These are phyloP conservation scores for Mellilla xanthometata DNA, from an alignment of 2,888 invertebrate genomes.

Conservation along the genomic window DNA sequence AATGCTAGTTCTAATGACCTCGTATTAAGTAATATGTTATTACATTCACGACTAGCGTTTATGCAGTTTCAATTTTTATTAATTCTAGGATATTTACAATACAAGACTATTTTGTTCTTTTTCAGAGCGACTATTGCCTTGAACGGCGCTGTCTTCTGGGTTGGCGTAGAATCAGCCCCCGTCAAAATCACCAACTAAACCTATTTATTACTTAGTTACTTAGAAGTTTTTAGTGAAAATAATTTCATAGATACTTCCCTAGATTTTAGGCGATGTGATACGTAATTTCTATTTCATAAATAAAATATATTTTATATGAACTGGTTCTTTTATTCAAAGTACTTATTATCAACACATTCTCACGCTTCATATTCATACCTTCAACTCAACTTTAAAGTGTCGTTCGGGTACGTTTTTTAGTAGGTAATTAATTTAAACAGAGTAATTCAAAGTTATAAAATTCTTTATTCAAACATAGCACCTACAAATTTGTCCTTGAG, in stretches of 20 bases:
- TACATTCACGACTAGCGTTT: too few species aligned
- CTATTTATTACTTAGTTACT: neutral
- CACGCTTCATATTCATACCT: neutral
- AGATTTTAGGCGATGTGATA: slow-evolving; percentile 8
- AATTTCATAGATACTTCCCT: slow-evolving; percentile 4
- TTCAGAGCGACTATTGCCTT: slow-evolving; percentile 86
- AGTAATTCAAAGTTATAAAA: slow-evolving; percentile 46
- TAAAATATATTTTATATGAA: slow-evolving; percentile 17
- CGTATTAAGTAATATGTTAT: too few species aligned
- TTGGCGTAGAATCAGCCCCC: slow-evolving; percentile 84
- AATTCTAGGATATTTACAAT: too few species aligned
- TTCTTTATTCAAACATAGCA: slow-evolving; percentile 71
- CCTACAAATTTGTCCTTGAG: slow-evolving; percentile 71
- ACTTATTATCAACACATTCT: neutral
- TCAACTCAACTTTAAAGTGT: neutral
- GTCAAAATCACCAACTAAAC: slow-evolving; percentile 74
- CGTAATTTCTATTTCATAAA: neutral
- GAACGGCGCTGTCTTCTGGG: slow-evolving; percentile 89
- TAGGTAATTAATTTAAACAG: slow-evolving; percentile 7
- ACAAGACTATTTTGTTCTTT: slow-evolving; percentile 37
- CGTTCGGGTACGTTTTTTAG: neutral
- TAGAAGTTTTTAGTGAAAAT: neutral
- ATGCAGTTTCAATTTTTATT: too few species aligned
- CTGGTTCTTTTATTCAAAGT: slow-evolving; percentile 1
- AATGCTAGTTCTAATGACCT: too few species aligned